Base-by-base conservation (phyloP, 2,888 invertebrate species). In the Thymelicus lineola region DNA sequence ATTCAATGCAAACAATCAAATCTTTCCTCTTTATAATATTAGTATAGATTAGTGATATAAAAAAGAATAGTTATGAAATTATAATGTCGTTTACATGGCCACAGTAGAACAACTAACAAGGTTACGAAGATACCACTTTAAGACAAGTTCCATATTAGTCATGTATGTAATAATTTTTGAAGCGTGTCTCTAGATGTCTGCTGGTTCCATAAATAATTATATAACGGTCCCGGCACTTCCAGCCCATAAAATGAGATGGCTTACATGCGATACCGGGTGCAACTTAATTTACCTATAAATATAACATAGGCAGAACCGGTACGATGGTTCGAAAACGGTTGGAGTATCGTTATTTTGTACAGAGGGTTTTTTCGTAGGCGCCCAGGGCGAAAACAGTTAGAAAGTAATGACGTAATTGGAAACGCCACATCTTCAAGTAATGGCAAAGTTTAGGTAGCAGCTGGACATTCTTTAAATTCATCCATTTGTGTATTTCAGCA, bases 141-240 rank as follows among this genome's bases (percentile, higher is more conserved):
- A 50, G 58, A 71, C 66, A 10, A 61, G 45, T 66, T 66, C 71
- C 71, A 70, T 68, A 70, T 70, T 61, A 70, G 69, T 38, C 55
- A 42, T 66, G 68, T 71, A 70, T 65, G 61, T 62, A 48, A 70
- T 68, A 65, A 70, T 70, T 53, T 66, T 55, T 20, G 20, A 67
- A 53, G 15, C 10, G 20, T 66, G 60, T 45, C 53, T 45, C 53
- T 67, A 42, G 60, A 62, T 61, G 46, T 15, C 62, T 62, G 15
- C 62, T 15, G 50, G 62, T 15, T 15, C 36, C 62, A 50, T 62
- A 62, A 62, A 62, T 62, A 62, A 46, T 62, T 50, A 50, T 62
- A n/a, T 62, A 62, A 48, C 62, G 62, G 48, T 35, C 20, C 45
- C 36, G 1, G 28, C 48, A 36, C 48, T 48, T 35, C 62, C 15